Percentiles rank a stretch among this genome's conserved stretches.
phyloP scores from a whole-genome alignment of 1,140 invertebrate genomes.

The Wiebesia pumilae region DNA sequence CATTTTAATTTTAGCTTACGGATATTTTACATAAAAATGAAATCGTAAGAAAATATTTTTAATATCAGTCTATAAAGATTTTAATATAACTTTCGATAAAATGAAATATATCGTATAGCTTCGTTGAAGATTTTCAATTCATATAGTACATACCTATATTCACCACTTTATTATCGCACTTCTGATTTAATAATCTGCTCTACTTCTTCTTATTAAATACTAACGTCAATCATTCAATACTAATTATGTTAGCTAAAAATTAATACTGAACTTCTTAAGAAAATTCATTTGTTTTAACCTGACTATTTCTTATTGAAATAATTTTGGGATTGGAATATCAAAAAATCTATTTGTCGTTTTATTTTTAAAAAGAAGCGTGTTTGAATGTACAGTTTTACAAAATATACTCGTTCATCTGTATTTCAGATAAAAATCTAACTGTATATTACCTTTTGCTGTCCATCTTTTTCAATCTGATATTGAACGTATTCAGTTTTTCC shows the following conservation, averaged over 20 bases:
- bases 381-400: neutral
- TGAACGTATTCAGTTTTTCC: neutral
- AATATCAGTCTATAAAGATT: neutral
- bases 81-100: constrained; percentile 25
- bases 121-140: neutral
- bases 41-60: neutral
- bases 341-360: neutral
- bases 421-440: neutral
- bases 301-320: neutral
- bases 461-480: neutral
- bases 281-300: neutral
- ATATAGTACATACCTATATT: neutral
- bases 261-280: no score
- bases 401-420: neutral
- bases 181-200: no score
- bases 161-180: no score
- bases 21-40: neutral
- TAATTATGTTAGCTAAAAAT: no score
- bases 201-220: no score
- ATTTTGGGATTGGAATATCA: neutral
- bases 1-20: neutral
- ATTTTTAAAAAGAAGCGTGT: neutral
- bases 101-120: constrained; percentile 2
- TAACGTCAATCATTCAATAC: no score
- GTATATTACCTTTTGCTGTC: neutral